Evolutionary conservation across 2,888 invertebrate genomes (phyloP), one percentile per base, ranked within the genome.

Genomic region (Rhyacophila evoluta): DNA sequence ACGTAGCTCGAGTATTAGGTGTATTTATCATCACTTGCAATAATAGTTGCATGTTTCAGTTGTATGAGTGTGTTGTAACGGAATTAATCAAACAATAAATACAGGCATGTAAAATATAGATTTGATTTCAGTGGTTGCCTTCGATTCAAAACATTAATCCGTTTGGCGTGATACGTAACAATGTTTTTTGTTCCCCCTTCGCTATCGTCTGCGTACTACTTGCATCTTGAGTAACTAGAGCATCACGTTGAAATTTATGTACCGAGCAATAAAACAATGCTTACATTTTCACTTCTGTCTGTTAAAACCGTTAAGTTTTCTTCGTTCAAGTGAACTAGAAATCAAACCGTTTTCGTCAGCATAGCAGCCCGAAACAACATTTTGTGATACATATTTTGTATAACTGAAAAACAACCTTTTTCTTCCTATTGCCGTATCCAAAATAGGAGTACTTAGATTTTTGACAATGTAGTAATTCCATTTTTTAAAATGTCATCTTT

Each of bases 161-260:
- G 8, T 8, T 19, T 55, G 55, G 55, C 55, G 25, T 55, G 55
- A 55, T 19, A 19, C 55, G 29, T 33, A 33, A 33, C n/a, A n/a
- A n/a, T n/a, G n/a, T n/a, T n/a, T 33, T 2, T 33, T 33, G 6
- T 33, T 55, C 55, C 55, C 55, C 55, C 55, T 19, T 55, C 15
- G 19, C 6, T 41, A 15, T 55, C 12, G 19, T 6, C 55, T 55
- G 10, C 2, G 10, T 25, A 25, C 6, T 55, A 33, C 8, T 25
- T 55, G 55, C 55, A 6, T 55, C 55, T 55, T 55, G 55, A 55
- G 19, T 55, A 55, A 55, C 19, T 55, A 19, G 55, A 55, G 55
- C 55, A 55, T 55, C 55, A 19, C 55, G 19, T 33, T 33, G 6
- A 33, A 33, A 33, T 55, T 55, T 55, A 19, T 55, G 55, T 55